Evolutionary conservation across 2,888 invertebrate genomes (phyloP), one percentile per base, ranked within the genome.

Genomic region (Tiliacea aurago): DNA sequence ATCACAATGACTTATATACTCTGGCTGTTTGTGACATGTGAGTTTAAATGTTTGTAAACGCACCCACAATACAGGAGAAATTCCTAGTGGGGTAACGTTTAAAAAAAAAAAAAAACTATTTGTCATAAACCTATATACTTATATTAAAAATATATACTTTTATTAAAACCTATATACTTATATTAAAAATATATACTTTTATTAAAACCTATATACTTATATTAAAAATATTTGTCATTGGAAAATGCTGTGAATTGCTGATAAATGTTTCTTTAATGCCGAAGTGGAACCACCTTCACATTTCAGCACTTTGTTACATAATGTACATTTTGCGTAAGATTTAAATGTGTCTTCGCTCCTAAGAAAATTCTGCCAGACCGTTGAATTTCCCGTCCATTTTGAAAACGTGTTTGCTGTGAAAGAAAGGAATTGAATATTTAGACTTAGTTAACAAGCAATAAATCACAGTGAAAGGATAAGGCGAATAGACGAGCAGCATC

Each of bases 231-330:
- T n/a, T n/a, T 9, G 28, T 67, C 15, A 51, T 59, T 69, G 1
- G 37, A 6, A 28, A 33, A 64, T 75, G 28, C 13, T 45, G 23
- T 74, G 74, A 37, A 76, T 45, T 68, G 7, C 10, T 20, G n/a
- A n/a, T 33, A 75, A 76, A 75, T 75, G 74, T 13, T 20, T 61
- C 28, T 45, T 62, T 63, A 76, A 37, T 41, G 18, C 49, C 37
- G 78, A 78, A 18, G 78, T 76, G 13, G 78, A 78, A 2, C 76
- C 78, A 41, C 0, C 9, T 10, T 37, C 55, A 10, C 76, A 78
- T 63, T 78, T 78, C n/a, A 76, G 13, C 4, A 78, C 23, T 76
- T 58, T 76, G 2, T n/a, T 10, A 28, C 76, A 76, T 15, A 76
- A 1, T 63, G 37, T 70, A 45, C 76, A 76, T 58, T 78, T 70